A percentile compares a stretch with the other conserved stretches of the same genome.
Evolutionary conservation across 2,888 invertebrate species (phyloP).

Genomic region (Meandrusa payeni): DNA sequence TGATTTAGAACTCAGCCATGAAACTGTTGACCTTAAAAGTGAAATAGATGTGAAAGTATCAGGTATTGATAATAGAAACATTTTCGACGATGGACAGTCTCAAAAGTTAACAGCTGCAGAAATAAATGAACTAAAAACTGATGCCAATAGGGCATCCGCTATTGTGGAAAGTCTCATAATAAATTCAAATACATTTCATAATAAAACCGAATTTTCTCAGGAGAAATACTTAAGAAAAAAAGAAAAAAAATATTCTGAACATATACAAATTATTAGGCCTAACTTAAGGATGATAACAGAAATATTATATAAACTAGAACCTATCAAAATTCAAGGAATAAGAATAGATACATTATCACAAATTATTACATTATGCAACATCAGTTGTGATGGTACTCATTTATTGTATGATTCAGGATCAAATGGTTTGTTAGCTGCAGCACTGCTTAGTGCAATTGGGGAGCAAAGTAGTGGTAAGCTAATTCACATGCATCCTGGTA

Average conservation of each 20-base stretch:
- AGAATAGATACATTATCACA: conserved; percentile 94
- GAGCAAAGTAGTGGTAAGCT: conserved; percentile 82
- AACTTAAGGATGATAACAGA: conserved; percentile 90
- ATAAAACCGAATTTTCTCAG: conserved; percentile 95
- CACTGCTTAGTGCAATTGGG: conserved; percentile 89
- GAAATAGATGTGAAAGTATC: conserved; percentile 84
- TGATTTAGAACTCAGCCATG: conserved; percentile 74
- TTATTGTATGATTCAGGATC: conserved; percentile 94
- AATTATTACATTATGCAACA: conserved; percentile 89
- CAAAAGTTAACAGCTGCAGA: conserved; percentile 92
- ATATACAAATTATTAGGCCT: conserved; percentile 89
- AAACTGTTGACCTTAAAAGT: conserved; percentile 71
- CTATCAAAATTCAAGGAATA: conserved; percentile 87
- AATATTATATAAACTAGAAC: conserved; percentile 90
- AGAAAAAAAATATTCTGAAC: conserved; percentile 94
- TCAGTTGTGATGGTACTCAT: conserved; percentile 88
- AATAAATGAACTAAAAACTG: conserved; percentile 88
- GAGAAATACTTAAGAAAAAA: conserved; percentile 98
- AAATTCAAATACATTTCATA: conserved; percentile 94
- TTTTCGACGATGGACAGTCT: conserved; percentile 88
- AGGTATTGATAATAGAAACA: conserved; percentile 91
- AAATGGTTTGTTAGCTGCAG: conserved; percentile 91
- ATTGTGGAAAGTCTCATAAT: conserved; percentile 93
- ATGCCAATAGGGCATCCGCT: conserved; percentile 88
- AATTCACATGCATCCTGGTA: conserved; percentile 90